phyloP scores from a whole-genome alignment of 2,797 vertebrate species.

The Mus spretus region DNA sequence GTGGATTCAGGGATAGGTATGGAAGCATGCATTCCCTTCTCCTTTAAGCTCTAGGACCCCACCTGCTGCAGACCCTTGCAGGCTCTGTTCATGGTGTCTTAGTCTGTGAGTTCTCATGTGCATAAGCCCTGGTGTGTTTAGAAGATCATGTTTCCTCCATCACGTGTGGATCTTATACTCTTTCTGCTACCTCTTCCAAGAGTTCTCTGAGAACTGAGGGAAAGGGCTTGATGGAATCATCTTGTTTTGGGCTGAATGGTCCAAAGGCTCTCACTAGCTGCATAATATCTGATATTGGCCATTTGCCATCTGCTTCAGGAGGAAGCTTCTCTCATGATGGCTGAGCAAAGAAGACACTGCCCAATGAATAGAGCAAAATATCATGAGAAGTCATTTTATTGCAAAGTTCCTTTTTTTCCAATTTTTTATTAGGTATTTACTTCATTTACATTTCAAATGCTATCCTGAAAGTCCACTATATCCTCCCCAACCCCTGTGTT shows the following conservation, averaged over 20 bases:
- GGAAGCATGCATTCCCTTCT: background rate
- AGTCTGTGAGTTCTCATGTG: background rate
- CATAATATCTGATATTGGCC: background rate
- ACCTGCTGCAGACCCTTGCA: background rate
- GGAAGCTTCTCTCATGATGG: background rate
- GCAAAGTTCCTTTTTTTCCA: background rate
- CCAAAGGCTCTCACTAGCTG: background rate
- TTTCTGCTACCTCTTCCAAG: background rate
- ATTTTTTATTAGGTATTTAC: no score
- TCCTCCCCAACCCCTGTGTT: no score
- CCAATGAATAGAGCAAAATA: background rate
- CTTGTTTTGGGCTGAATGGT: background rate
- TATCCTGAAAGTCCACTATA: no score
- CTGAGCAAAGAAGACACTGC: background rate
- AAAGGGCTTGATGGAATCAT: background rate
- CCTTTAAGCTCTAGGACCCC: background rate
- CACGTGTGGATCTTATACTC: background rate
- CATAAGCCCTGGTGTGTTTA: background rate
- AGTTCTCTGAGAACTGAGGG: background rate
- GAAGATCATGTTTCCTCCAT: background rate
- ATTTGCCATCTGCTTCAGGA: background rate
- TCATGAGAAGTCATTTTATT: background rate
- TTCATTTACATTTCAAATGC: no score
- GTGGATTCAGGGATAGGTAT: no score
- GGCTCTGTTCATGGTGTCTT: background rate